Conservation (phyloP, 1,140 invertebrate genomes). For the Drosophila kurseongensis region DNA sequence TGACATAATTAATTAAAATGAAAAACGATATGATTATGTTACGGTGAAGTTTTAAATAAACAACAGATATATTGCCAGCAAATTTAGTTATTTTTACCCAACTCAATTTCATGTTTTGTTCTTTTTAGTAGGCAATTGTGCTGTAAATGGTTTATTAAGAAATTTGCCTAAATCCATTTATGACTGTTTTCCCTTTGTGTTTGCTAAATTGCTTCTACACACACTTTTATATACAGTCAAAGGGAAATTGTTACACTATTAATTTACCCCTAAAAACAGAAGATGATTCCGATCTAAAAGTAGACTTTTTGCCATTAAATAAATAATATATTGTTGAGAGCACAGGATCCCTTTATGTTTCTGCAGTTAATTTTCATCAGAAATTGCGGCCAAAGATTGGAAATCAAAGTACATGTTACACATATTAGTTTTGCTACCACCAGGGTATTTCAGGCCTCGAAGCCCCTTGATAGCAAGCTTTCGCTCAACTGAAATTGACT, state of each 20-base stretch:
- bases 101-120: too few species aligned
- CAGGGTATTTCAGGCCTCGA: not conserved
- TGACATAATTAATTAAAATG: too few species aligned
- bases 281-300: slow-evolving; percentile 14
- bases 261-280: not conserved
- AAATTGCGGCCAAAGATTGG: too few species aligned
- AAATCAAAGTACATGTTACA: not conserved
- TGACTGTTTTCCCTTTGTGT: too few species aligned
- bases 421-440: not conserved
- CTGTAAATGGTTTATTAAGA: too few species aligned
- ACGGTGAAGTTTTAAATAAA: too few species aligned
- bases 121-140: too few species aligned
- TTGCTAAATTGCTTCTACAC: not conserved
- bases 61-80: too few species aligned
- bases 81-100: too few species aligned
- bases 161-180: too few species aligned
- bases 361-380: too few species aligned
- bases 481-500: slow-evolving; percentile 8
- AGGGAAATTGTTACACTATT: not conserved
- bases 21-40: too few species aligned
- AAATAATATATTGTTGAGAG: slow-evolving; percentile 2
- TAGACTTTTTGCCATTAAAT: not conserved
- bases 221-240: not conserved
- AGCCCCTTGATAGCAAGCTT: not conserved
- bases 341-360: not conserved